Evolutionary conservation across 2,113 vertebrate species (phyloP).

Genomic region (Forbesichthys papilliferus): DNA sequence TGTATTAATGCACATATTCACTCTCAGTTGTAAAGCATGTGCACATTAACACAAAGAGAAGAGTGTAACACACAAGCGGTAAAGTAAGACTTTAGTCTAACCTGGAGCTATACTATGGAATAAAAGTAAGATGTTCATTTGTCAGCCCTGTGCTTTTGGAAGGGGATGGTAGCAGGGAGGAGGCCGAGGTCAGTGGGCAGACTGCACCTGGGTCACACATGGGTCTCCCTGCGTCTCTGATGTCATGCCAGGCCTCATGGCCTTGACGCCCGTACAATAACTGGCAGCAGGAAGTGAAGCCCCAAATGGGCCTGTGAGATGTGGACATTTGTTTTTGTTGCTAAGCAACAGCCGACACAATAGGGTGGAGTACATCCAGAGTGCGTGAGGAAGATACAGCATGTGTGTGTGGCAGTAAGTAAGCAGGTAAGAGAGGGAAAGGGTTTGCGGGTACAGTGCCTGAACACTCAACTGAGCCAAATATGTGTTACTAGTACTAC

Average conservation of each 20-base stretch:
- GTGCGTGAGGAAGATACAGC: constrained; percentile 3
- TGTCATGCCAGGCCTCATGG: constrained; percentile 21
- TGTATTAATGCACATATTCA: not conserved
- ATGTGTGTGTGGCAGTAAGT: not conserved
- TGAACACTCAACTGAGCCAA: not conserved
- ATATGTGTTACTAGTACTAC: not conserved
- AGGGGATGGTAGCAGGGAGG: not conserved
- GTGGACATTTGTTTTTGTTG: constrained; percentile 23
- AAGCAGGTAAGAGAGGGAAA: not conserved
- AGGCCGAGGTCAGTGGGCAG: constrained; percentile 21
- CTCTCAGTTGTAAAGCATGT: not conserved
- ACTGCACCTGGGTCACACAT: constrained; percentile 5
- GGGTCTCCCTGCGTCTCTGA: constrained; percentile 14
- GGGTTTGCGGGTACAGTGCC: not conserved
- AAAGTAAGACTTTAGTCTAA: not conserved
- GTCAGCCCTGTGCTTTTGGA: constrained; percentile 14
- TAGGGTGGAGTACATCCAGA: constrained; percentile 9
- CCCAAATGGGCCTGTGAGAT: not conserved
- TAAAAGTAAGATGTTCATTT: constrained; percentile 5
- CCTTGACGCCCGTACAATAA: constrained; percentile 10
- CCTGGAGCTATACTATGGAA: not conserved
- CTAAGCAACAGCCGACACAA: constrained; percentile 13
- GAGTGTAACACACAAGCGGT: not conserved
- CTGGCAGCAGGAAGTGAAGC: constrained; percentile 26
- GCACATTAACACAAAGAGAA: not conserved